phyloP scores from a whole-genome alignment of 1,140 invertebrate species.

The Cephus cinctus region DNA sequence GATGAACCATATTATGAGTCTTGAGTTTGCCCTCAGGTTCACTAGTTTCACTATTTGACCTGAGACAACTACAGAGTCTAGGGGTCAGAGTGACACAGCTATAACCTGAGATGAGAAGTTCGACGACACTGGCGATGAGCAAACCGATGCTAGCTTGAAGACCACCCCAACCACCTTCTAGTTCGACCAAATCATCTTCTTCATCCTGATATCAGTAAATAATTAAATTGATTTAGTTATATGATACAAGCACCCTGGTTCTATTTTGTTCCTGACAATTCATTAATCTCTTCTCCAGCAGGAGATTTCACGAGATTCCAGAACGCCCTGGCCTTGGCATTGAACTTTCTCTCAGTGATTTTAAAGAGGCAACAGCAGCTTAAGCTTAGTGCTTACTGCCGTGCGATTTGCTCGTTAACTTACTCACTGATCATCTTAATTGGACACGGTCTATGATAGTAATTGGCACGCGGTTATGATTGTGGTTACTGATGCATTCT shows the following conservation, averaged over 20 bases:
- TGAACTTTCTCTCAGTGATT: conserved; percentile 42
- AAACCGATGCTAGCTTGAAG: conserved; percentile 48
- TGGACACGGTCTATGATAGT: too few relatives aligned
- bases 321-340: conserved; percentile 31
- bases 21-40: conserved; percentile 36
- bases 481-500: too few relatives aligned
- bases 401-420: too few relatives aligned
- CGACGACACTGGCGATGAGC: conserved; percentile 42
- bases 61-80: conserved; percentile 46
- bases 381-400: too few relatives aligned
- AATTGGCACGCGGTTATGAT: too few relatives aligned
- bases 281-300: too few relatives aligned
- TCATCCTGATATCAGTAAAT: conserved; percentile 27
- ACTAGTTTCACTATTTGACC: conserved; percentile 22
- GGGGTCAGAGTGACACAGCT: conserved; percentile 48
- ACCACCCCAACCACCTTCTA: conserved; percentile 42
- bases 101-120: conserved; percentile 48
- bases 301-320: conserved; percentile 10
- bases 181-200: conserved; percentile 29
- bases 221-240: background rate
- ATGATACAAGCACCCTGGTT: background rate
- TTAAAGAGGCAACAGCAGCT: too few relatives aligned
- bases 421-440: too few relatives aligned
- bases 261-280: too few relatives aligned
- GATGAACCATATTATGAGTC: conserved; percentile 51